Evolutionary conservation across 2,113 vertebrate species (phyloP), one percentile per base, ranked within the genome.

Genomic region (Paramisgurnus dabryanus): DNA sequence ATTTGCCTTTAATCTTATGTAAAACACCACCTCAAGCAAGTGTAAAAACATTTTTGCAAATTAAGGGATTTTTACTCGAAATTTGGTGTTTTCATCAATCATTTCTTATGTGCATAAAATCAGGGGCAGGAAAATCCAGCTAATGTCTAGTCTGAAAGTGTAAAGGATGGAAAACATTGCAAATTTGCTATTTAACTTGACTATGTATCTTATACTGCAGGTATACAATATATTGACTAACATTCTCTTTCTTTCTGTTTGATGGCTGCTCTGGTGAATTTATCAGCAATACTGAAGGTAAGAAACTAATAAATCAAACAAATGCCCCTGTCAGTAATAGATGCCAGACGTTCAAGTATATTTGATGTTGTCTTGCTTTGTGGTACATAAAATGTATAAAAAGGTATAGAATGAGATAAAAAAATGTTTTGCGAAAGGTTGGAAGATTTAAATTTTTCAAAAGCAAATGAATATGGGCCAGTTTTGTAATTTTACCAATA

Each of bases 221-320:
- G 3, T 34, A 1, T 34, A 34, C 55, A 7, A 18, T 18, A 58
- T 17, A 58, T 58, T 58, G 55, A 58, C 55, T 58, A 58, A 58
- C 55, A 58, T 58, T 58, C 55, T 58, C 17, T 58, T 47, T 47
- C 13, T 17, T 27, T 39, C 47, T 69, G 39, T 80, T 43, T 47
- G 18, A 8, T 9, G 58, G 27, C 67, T 80, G 22, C 68, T 67
- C 66, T 45, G 41, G 1, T 63, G 15, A 9, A 61, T 58, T 67
- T 6, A 13, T 57, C 67, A 80, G 78, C 34, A 27, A 15, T 60
- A 49, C 41, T 61, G 22, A 80, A 82, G 81, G 81, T 82, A 73
- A 79, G 61, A 49, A 60, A 17, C 75, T 18, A 50, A 50, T 49
- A 39, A 64, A 39, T 77, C 47, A 53, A 40, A 5, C 22, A 53